Conservation (phyloP, 2,113 vertebrate genomes). For the Misgurnus mizolepis region DNA sequence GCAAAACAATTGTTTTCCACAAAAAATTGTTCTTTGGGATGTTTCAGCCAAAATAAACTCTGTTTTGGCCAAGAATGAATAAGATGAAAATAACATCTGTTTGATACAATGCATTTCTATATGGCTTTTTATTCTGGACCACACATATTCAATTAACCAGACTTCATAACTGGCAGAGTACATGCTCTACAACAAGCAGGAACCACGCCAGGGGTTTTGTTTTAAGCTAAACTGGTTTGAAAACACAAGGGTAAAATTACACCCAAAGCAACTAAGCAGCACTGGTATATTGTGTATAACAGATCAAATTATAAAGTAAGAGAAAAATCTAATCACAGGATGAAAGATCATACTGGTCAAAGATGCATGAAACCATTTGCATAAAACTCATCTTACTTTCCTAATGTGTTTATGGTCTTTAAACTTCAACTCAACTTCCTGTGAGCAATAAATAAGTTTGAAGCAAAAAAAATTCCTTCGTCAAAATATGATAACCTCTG, state of each 20-base stretch:
- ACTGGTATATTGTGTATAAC: not conserved
- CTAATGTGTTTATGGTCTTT: no score
- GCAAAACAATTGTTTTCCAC: no score
- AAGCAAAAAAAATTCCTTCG: no score
- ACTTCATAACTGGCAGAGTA: not conserved
- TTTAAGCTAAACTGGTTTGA: not conserved
- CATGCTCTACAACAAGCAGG: conserved; percentile 11
- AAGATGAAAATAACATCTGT: not conserved
- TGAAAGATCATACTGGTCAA: no score
- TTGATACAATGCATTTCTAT: not conserved
- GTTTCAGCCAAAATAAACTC: not conserved
- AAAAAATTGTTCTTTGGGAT: no score
- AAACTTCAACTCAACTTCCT: no score
- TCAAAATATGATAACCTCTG: no score
- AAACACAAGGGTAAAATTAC: not conserved
- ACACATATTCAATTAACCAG: conserved; percentile 33
- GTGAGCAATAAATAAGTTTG: no score
- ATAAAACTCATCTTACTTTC: no score
- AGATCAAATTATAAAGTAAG: no score
- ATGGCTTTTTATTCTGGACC: conserved; percentile 3
- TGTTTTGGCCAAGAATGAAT: not conserved
- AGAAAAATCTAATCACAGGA: no score
- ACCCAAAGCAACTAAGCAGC: not conserved
- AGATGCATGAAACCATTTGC: no score
- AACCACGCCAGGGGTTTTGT: not conserved